Evolutionary conservation across 2,888 invertebrate species (phyloP).

Genomic region (Cheilosia urbana): DNA sequence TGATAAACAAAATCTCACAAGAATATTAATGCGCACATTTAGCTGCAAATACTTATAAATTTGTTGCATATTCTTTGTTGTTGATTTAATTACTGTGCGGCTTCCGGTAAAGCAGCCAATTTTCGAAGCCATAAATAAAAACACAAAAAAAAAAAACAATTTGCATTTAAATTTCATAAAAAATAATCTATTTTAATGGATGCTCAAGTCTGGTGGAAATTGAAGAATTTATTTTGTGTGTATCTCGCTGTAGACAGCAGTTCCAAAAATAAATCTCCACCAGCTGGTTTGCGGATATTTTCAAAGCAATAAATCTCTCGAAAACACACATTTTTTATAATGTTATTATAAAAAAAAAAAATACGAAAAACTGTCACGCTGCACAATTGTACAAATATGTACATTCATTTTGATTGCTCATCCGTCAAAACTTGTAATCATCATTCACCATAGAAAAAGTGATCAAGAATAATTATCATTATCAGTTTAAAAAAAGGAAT

Average conservation of each 20-base stretch:
- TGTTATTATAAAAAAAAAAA: neutral
- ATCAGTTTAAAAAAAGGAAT: slow-evolving; percentile 26
- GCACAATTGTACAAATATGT: slow-evolving; percentile 2
- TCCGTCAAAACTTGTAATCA: slow-evolving; percentile 49
- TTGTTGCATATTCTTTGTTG: slow-evolving; percentile 19
- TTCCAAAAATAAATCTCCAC: slow-evolving; percentile 46
- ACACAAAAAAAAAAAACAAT: slow-evolving; percentile 12
- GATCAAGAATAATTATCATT: slow-evolving; percentile 16
- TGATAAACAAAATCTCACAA: slow-evolving; percentile 13
- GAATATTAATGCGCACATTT: slow-evolving; percentile 27
- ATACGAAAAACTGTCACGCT: slow-evolving; percentile 9
- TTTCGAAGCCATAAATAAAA: slow-evolving; percentile 11
- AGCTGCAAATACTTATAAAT: neutral
- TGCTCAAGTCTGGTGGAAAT: slow-evolving; percentile 36
- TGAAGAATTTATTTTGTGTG: slow-evolving; percentile 37
- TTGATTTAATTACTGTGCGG: slow-evolving; percentile 34
- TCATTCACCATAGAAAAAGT: neutral
- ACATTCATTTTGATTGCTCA: slow-evolving; percentile 39
- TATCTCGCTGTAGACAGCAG: slow-evolving; percentile 21
- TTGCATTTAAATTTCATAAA: slow-evolving; percentile 36
- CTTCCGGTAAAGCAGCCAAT: slow-evolving; percentile 44
- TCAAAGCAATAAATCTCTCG: neutral
- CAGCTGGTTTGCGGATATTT: slow-evolving; percentile 60
- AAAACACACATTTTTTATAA: slow-evolving; percentile 6
- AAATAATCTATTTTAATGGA: slow-evolving; percentile 38